Conservation (phyloP, 2,797 vertebrate species). For the Vultur gryphus region DNA sequence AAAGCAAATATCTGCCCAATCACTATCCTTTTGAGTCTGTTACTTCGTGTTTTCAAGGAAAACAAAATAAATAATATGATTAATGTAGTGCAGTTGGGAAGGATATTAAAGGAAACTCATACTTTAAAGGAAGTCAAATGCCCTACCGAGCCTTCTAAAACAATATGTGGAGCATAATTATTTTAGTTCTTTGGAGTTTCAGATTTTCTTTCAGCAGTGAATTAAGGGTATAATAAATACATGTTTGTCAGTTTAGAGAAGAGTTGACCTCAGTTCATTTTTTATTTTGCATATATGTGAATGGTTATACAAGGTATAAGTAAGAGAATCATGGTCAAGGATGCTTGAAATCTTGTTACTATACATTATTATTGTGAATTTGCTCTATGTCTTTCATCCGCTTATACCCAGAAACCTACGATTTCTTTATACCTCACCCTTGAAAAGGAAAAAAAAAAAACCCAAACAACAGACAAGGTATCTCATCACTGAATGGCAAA, state of each 20-base stretch:
- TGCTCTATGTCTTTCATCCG: neutral
- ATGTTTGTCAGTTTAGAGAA: neutral
- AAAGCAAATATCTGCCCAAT: neutral
- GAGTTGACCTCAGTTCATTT: neutral
- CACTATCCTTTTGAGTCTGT: neutral
- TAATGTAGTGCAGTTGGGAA: neutral
- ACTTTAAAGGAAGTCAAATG: neutral
- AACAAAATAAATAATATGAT: neutral
- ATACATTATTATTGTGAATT: neutral
- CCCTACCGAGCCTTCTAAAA: neutral
- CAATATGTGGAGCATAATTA: neutral
- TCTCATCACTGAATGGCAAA: neutral
- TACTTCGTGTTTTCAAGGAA: neutral
- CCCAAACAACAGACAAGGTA: neutral
- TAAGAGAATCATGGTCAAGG: neutral
- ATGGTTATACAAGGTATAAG: neutral
- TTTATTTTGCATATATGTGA: neutral
- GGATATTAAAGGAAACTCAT: neutral
- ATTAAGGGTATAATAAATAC: neutral
- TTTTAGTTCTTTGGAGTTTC: neutral
- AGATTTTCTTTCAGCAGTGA: neutral
- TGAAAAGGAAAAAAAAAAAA: neutral
- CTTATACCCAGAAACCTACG: neutral
- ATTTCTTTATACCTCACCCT: neutral
- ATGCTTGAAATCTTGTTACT: neutral